Conservation (phyloP, 2,113 vertebrate genomes). For the Blennius ocellaris region DNA sequence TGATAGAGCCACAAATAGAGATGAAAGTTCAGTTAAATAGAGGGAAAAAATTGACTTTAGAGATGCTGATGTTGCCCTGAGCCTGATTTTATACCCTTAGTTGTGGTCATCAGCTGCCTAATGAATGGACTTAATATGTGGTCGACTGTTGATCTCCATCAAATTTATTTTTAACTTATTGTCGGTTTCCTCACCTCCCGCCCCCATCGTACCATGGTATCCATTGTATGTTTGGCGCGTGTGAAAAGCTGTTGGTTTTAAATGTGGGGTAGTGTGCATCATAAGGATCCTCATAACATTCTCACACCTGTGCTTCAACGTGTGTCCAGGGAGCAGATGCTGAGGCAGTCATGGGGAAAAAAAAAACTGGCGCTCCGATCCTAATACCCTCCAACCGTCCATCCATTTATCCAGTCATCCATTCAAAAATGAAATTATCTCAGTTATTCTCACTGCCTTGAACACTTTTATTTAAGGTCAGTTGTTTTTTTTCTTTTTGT, state of each 20-base stretch:
- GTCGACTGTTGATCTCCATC: too few species aligned
- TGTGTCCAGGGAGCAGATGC: slow-evolving; percentile 45
- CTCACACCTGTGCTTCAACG: neutral
- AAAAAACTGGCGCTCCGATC: slow-evolving; percentile 29
- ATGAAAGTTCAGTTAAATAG: slow-evolving; percentile 52
- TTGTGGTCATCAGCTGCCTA: too few species aligned
- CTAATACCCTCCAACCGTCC: slow-evolving; percentile 11
- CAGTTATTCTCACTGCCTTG: neutral
- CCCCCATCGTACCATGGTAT: too few species aligned
- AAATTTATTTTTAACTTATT: too few species aligned
- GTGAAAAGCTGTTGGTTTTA: too few species aligned
- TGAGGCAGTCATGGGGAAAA: slow-evolving; percentile 35
- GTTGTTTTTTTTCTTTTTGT: too few species aligned
- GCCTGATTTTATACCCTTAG: slow-evolving; percentile 3
- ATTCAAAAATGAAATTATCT: neutral
- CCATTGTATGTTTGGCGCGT: too few species aligned
- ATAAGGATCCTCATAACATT: too few species aligned
- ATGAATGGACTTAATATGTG: too few species aligned
- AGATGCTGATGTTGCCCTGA: slow-evolving; percentile 43
- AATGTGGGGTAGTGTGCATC: too few species aligned
- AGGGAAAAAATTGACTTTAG: slow-evolving; percentile 49
- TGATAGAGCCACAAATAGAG: slow-evolving; percentile 32
- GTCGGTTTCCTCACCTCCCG: too few species aligned
- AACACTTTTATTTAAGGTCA: neutral
- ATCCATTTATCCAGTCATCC: slow-evolving; percentile 11